Evolutionary conservation across 1,140 invertebrate species (phyloP), one percentile per base, ranked within the genome.

Genomic region (Zaprionus nigranus): DNA sequence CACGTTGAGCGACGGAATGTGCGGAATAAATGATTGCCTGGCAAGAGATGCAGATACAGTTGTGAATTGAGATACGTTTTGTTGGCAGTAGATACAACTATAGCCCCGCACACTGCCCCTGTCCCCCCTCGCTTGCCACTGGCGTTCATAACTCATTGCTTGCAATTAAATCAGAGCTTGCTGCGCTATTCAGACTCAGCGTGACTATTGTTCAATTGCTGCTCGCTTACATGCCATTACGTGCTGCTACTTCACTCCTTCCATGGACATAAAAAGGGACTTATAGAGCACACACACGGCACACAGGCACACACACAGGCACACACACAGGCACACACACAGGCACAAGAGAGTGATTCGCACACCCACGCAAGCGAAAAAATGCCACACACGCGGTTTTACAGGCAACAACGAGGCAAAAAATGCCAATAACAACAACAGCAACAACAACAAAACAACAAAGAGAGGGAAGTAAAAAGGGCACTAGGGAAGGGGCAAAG

Each of bases 161-260:
- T 20, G 20, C 82, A 87, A 87, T 87, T 88, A 87, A 87, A 75
- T 71, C 81, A 90, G 88, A 88, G 81, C 84, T 80, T 74, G 57
- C 69, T 57, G 78, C 43, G 24, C 68, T 75, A 72, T 73, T 54
- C 64, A 49, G 69, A 67, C 68, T 79, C 57, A 11, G 9, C 9
- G 51, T 28, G 59, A 60, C 71, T 75, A 66, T 88, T 83, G 76
- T 82, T 63, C 73, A 72, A 68, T 78, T 81, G 75, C 71, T 66
- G 67, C 78, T 81, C 75, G 58, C 81, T 84, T 87, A 87, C 84
- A 79, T 88, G 49, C 84, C 81, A 87, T 87, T 87, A 87, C 75
- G 46, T 34, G 30, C 36, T 76, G 20, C 59, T 40, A 68, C 71
- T 74, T 75, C 68, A 83, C 79, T 66, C 71, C 65, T 76, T 67